Base-by-base conservation (phyloP, 2,113 vertebrate species). In the Lates calcarifer region DNA sequence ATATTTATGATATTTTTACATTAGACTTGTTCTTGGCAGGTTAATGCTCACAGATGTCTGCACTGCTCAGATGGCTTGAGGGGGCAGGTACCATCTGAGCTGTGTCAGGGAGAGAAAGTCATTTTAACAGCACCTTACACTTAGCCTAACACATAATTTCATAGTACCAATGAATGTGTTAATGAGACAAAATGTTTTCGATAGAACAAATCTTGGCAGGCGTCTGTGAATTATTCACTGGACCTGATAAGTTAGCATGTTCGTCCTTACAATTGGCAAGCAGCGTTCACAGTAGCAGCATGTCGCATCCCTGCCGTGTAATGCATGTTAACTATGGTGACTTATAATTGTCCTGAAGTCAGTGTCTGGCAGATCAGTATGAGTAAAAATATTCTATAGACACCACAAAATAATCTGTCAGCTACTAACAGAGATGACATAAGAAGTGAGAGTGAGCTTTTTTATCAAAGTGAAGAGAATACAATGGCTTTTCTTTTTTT, bases 1-100 rank as follows among this genome's bases (percentile, higher is more conserved):
- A 92, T 86, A 89, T 90, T 87, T 84, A 82, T 91, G 79, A 88
- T 90, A 86, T 91, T 92, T 87, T 87, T 89, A 86, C 84, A 91
- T 91, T 81, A 58, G 81, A 91, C 87, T 92, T 89, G 90, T 89
- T 93, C 88, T 93, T 94, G 94, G 92, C 93, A 92, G 85, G 83
- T 91, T 89, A 83, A 81, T 66, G 62, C 90, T 93, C 93, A 86
- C 93, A 95, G 93, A 95, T 95, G 93, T 91, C 93, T 90, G 84
- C 83, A 87, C 82, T 86, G 91, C 87, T 95, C 93, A 95, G 94
- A 95, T 95, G 94, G 93, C 92, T 93, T 94, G 94, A 94, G 94
- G 94, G 93, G 94, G 94, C 93, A 95, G 94, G 94, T 94, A 91
- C 92, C 90, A 94, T 93, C 93, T 93, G 90, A 93, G 90, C 90